phyloP scores from a whole-genome alignment of 2,888 invertebrate species.

The Vandiemenella viatica region DNA sequence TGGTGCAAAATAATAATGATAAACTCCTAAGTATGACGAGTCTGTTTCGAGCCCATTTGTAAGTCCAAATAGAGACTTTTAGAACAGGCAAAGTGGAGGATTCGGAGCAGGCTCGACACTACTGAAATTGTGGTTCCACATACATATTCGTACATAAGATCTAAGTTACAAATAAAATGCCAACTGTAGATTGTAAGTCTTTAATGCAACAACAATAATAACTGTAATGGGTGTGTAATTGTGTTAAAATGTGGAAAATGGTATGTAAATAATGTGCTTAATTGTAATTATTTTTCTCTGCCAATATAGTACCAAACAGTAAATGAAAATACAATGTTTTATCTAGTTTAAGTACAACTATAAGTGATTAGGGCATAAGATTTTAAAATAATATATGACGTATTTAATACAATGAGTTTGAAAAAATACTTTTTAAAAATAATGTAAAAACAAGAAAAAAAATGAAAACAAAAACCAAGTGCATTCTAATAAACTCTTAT shows the following conservation, averaged over 20 bases:
- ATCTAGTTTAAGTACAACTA: constrained; percentile 16
- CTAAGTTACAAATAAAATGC: constrained; percentile 10
- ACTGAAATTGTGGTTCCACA: background rate
- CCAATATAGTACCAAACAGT: constrained; percentile 21
- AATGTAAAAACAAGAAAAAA: constrained; percentile 9
- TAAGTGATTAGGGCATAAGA: constrained; percentile 21
- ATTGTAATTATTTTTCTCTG: constrained; percentile 17
- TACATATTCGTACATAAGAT: background rate
- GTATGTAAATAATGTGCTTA: constrained; percentile 19
- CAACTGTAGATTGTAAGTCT: constrained; percentile 16
- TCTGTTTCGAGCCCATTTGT: background rate
- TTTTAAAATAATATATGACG: constrained; percentile 4
- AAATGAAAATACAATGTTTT: constrained; percentile 15
- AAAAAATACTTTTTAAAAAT: constrained; percentile 7
- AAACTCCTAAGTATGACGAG: background rate
- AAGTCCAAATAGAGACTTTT: no score
- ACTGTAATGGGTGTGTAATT: constrained; percentile 3
- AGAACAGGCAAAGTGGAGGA: no score
- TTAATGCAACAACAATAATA: no score
- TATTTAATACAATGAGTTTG: background rate
- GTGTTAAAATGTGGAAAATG: constrained; percentile 13
- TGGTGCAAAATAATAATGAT: constrained; percentile 5
- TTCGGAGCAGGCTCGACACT: constrained; percentile 7
- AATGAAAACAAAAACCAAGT: constrained; percentile 13
- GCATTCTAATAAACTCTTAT: constrained; percentile 12